phyloP scores from a whole-genome alignment of 2,888 invertebrate species.

The Oxyscelio sp. region DNA sequence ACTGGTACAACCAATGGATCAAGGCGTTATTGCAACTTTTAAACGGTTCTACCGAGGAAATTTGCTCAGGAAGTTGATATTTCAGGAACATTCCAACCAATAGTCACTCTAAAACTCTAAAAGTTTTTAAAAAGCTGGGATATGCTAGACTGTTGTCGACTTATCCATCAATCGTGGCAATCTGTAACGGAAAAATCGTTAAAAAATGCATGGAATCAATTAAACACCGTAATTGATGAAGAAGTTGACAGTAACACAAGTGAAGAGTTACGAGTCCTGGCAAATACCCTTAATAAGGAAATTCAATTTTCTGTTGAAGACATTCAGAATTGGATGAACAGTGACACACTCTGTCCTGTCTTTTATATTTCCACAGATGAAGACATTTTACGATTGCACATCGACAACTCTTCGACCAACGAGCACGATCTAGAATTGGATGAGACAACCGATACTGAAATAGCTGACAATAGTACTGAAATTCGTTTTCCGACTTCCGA shows the following conservation, averaged over 20 bases:
- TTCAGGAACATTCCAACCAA: not conserved
- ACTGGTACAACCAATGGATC: not conserved
- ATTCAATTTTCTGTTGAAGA: slow-evolving; percentile 5
- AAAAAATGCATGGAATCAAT: not conserved
- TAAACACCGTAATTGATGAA: not conserved
- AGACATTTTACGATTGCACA: slow-evolving; percentile 1
- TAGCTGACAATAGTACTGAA: not conserved
- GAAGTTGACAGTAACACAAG: not conserved
- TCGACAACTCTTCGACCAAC: not conserved
- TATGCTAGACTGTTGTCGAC: not conserved
- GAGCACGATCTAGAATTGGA: not conserved
- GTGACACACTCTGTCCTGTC: not conserved
- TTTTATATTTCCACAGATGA: slow-evolving; percentile 8
- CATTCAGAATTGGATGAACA: slow-evolving; percentile 7
- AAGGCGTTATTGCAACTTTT: not conserved
- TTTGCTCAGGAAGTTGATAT: not conserved
- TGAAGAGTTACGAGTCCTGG: not conserved
- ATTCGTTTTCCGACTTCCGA: not conserved
- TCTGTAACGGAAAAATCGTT: not conserved
- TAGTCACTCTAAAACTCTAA: not conserved
- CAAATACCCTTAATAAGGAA: slow-evolving; percentile 6
- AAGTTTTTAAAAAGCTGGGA: not conserved
- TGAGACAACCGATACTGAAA: not conserved
- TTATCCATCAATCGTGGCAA: not conserved
- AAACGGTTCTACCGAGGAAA: not conserved